Percentiles rank a stretch among this genome's conserved stretches.
Evolutionary conservation across 2,113 vertebrate genomes (phyloP).

Genomic region (Plecturocebus donacophilus): DNA sequence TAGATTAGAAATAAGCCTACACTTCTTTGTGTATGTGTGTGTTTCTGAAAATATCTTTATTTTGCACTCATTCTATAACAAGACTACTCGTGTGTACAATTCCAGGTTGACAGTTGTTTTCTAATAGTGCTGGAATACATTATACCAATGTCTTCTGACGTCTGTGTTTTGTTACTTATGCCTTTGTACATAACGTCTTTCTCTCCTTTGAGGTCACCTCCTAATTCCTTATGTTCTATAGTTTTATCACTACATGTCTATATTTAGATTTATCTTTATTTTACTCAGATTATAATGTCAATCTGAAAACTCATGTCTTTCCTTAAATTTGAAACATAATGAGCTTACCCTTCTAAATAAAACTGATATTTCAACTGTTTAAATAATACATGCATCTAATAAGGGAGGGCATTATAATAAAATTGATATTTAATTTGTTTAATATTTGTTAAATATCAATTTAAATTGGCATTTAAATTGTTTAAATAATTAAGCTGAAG

Average conservation of each 20-base stretch:
- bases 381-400: background rate
- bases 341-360: background rate
- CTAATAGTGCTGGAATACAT: background rate
- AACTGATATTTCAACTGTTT: background rate
- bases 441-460: too few species aligned
- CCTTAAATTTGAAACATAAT: background rate
- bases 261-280: slow-evolving; percentile 13
- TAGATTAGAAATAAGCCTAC: background rate
- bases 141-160: background rate
- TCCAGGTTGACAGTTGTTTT: background rate
- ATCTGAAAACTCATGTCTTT: background rate
- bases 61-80: background rate
- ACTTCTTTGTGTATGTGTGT: too few species aligned
- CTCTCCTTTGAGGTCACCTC: background rate
- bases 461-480: background rate
- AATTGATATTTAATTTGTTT: too few species aligned
- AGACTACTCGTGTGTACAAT: background rate
- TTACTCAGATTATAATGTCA: background rate
- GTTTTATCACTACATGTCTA: background rate
- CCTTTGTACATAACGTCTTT: background rate
- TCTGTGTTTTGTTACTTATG: background rate
- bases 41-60: background rate
- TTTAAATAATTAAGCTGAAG: background rate
- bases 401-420: too few species aligned
- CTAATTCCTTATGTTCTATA: background rate